phyloP scores from a whole-genome alignment of 2,113 vertebrate species.

The Semnopithecus entellus region DNA sequence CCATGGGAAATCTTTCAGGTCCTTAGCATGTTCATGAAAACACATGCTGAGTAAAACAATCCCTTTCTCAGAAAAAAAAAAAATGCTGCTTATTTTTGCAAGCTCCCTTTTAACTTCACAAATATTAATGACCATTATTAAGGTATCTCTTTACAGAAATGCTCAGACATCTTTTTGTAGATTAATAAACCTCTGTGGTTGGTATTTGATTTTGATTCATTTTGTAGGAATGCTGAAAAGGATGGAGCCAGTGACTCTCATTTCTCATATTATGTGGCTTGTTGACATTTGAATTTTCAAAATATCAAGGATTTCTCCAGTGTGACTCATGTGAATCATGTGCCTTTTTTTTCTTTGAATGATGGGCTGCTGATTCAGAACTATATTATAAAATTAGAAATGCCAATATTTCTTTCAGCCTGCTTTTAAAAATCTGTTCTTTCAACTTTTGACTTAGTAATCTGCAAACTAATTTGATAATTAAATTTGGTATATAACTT shows the following conservation, averaged over 20 bases:
- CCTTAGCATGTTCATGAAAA: neutral
- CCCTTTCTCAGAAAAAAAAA: neutral
- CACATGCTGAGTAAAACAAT: neutral
- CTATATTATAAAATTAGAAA: constrained; percentile 51
- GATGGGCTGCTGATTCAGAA: constrained; percentile 54
- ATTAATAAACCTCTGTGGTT: neutral
- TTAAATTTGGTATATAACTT: neutral
- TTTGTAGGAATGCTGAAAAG: constrained; percentile 32
- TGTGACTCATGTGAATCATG: constrained; percentile 54
- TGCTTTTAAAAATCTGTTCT: constrained; percentile 36
- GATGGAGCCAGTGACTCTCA: neutral
- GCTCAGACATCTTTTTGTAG: neutral
- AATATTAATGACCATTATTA: neutral
- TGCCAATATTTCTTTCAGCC: constrained; percentile 19
- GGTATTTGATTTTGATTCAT: constrained; percentile 18
- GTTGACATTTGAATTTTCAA: constrained; percentile 69
- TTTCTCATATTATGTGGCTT: constrained; percentile 52
- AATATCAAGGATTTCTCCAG: constrained; percentile 65
- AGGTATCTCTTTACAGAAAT: neutral
- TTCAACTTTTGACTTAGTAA: constrained; percentile 31
- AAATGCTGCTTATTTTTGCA: neutral
- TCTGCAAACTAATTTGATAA: constrained; percentile 33
- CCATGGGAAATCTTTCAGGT: neutral
- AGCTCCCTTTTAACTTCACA: neutral
- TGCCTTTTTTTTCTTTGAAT: neutral